These are phyloP conservation scores for Gymnocheta viridis DNA, from an alignment of 2,888 invertebrate genomes.

Conservation along the genomic window DNA sequence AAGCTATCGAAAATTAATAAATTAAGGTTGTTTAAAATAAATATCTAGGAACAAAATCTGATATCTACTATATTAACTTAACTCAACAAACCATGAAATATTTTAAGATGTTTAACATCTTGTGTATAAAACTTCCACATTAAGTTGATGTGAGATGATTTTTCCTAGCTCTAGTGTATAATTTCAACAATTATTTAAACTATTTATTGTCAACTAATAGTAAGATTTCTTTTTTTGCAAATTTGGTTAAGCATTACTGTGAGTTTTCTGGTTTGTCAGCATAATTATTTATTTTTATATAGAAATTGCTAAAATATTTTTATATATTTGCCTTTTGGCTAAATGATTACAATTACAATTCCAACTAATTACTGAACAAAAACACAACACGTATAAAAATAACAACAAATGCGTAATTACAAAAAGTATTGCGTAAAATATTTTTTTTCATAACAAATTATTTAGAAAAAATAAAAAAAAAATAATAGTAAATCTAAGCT, in stretches of 20 bases:
- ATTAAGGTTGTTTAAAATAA: background rate
- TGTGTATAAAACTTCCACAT: background rate
- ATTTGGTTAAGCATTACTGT: background rate
- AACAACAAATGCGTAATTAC: conserved; percentile 15
- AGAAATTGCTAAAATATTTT: conserved; percentile 6
- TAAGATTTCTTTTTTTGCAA: background rate
- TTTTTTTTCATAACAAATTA: background rate
- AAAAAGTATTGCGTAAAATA: conserved; percentile 28
- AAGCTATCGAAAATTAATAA: background rate
- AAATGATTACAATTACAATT: conserved; percentile 39
- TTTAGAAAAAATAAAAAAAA: background rate
- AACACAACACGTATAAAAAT: background rate
- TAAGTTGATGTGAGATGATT: background rate
- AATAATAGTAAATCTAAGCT: background rate
- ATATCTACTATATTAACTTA: background rate
- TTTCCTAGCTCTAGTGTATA: background rate
- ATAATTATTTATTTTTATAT: background rate
- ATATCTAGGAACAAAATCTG: conserved; percentile 11
- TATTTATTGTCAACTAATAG: conserved; percentile 29
- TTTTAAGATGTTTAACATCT: conserved; percentile 6
- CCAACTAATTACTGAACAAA: conserved; percentile 13
- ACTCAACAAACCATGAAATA: conserved; percentile 11
- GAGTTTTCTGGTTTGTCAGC: background rate
- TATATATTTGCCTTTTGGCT: conserved; percentile 26
- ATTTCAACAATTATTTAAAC: conserved; percentile 8